Base-by-base conservation (phyloP, 64 coral and sea anemone species). In the Astreopora myriophthalma region DNA sequence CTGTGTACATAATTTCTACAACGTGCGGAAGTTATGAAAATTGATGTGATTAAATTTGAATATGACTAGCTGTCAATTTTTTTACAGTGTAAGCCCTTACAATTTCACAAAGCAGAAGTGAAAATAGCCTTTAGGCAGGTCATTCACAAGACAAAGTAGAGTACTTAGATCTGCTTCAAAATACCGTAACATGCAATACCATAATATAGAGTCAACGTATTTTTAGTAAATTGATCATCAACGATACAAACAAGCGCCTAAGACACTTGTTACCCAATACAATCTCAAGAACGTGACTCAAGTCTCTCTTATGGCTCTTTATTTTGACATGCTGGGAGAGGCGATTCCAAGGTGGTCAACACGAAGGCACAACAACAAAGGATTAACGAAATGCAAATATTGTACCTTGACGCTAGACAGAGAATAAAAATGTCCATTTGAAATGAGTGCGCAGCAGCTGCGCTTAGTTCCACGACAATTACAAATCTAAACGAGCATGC, bases 351-450 rank as follows among this genome's bases (percentile, higher is more conserved):
- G 20, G 28, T 23, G 57, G 34, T n/a, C 22, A 22, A 83, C 60
- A 10, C 33, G 19, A 25, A 83, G 22, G 51, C 11, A 37, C 2
- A 19, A 37, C 12, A 24, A 12, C 3, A 13, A 51, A 31, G 25
- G 75, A 78, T 78, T 77, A 78, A 65, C 35, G 12, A 83, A 80
- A 62, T 64, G 55, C 79, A 83, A 83, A 83, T 27, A 83, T 38
- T 83, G 79, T 24, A 57, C 32, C 55, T 65, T 34, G 32, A 34
- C 32, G 29, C 79, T 22, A 39, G 30, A 37, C 32, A n/a, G 8
- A n/a, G 22, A 25, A 38, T 64, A 63, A 83, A 58, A 83, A 25
- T 37, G 52, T 83, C 55, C 44, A 24, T 32, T 79, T 79, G 14
- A 73, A 79, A 55, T 33, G 6, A 46, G 22, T 28, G 23, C 75